Evolutionary conservation across 2,888 invertebrate species (phyloP).

Genomic region (Helobdella robusta): DNA sequence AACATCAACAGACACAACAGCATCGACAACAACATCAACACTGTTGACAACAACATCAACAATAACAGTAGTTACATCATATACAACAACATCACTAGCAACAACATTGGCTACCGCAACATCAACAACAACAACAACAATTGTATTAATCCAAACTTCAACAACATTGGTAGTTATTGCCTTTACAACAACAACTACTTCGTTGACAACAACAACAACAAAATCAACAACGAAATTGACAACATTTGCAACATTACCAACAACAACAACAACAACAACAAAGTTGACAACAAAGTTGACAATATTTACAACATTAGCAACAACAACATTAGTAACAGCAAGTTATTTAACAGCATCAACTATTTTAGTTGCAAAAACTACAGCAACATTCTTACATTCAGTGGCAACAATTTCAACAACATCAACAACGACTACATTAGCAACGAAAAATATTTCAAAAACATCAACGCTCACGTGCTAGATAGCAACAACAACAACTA

Average conservation of each 20-base stretch:
- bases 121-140: no score
- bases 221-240: no score
- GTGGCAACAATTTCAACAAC: neutral
- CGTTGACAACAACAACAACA: no score
- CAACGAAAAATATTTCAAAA: neutral
- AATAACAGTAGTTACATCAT: neutral
- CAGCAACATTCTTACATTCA: neutral
- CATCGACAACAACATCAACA: neutral
- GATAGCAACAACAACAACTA: neutral
- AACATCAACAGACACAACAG: neutral
- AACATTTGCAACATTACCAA: no score
- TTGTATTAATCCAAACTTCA: neutral
- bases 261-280: no score
- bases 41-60: neutral
- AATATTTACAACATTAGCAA: no score
- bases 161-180: neutral
- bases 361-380: neutral
- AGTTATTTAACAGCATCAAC: neutral
- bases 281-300: no score
- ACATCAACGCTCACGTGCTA: neutral
- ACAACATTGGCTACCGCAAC: no score
- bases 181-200: no score
- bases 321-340: no score
- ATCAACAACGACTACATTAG: neutral
- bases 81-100: no score